Evolutionary conservation across 2,888 invertebrate genomes (phyloP).

Genomic region (Idaea straminata): DNA sequence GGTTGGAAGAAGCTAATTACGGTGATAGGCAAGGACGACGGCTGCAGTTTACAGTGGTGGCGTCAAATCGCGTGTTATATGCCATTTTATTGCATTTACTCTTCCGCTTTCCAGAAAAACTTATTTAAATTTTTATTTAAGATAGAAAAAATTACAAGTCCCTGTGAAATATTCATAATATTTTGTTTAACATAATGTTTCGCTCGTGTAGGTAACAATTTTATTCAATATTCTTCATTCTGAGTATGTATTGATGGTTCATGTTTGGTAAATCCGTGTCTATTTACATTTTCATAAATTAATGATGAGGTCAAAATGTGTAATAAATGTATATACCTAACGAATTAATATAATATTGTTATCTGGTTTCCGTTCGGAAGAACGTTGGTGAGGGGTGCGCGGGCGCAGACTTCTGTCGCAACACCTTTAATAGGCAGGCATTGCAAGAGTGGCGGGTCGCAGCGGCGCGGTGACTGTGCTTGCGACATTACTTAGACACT

Average conservation of each 20-base stretch:
- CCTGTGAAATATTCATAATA: not conserved
- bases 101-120: not conserved
- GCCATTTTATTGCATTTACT: not conserved
- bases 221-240: not conserved
- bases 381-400: not conserved
- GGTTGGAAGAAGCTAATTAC: conserved; percentile 1
- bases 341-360: not conserved
- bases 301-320: not conserved
- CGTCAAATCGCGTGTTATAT: not conserved
- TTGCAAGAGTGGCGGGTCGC: conserved; percentile 1
- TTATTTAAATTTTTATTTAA: not conserved
- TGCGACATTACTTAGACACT: conserved; percentile 35
- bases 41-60: conserved; percentile 1
- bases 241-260: not conserved
- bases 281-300: not conserved
- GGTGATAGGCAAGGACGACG: not conserved
- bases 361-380: not conserved
- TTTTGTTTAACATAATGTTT: not conserved
- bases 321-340: not conserved
- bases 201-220: not conserved
- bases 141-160: not conserved
- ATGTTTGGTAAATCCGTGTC: not conserved
- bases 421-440: not conserved
- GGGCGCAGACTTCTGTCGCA: not conserved
- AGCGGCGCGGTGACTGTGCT: conserved; percentile 15